Evolutionary conservation across 2,797 vertebrate species (phyloP).

Genomic region (Artibeus lituratus): DNA sequence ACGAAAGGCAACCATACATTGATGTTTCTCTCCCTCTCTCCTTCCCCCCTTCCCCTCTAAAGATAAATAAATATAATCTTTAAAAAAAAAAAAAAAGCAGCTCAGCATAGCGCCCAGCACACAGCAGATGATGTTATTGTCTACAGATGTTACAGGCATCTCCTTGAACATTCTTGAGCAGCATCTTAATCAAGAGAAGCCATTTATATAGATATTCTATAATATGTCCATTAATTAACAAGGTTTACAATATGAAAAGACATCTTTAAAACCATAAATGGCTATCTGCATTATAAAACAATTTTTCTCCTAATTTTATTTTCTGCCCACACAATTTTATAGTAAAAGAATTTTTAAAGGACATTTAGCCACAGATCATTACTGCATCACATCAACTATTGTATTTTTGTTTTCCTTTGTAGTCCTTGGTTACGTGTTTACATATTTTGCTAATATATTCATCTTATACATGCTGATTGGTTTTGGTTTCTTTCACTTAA

Average conservation of each 20-base stretch:
- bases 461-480: neutral
- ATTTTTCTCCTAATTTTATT: neutral
- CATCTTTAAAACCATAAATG: neutral
- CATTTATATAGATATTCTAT: neutral
- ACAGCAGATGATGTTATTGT: neutral
- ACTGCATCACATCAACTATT: neutral
- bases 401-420: slow-evolving; percentile 19
- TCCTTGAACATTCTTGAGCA: neutral
- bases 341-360: neutral
- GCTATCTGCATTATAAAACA: neutral
- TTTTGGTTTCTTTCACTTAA: neutral
- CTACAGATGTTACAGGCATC: neutral
- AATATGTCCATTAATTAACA: neutral
- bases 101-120: neutral
- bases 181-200: neutral
- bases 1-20: too few species aligned
- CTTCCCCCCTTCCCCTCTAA: too few species aligned
- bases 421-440: neutral
- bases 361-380: neutral
- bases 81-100: neutral
- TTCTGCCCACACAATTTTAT: neutral
- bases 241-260: neutral
- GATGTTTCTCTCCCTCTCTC: too few species aligned
- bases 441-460: neutral
- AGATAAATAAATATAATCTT: too few species aligned